These are phyloP conservation scores for Eupeodes luniger DNA, from an alignment of 2,888 invertebrate species.

Conservation along the genomic window DNA sequence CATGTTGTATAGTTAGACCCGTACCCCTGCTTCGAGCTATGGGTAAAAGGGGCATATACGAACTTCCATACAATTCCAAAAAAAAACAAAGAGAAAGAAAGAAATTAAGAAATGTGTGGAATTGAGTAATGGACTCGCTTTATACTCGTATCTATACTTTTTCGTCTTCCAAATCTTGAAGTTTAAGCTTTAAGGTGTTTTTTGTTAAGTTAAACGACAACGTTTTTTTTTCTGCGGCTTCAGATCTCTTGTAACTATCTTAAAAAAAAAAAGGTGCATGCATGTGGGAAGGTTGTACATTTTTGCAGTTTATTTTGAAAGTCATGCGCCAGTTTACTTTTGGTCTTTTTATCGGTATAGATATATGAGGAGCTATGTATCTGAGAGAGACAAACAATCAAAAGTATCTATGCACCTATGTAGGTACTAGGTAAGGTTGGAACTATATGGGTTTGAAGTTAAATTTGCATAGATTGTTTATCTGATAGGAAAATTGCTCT, in stretches of 20 bases:
- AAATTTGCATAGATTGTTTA: slow-evolving; percentile 67
- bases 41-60: slow-evolving; percentile 61
- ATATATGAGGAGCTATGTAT: not conserved
- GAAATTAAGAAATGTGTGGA: slow-evolving; percentile 75
- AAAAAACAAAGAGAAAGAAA: slow-evolving; percentile 33
- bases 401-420: not conserved
- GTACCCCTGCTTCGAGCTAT: slow-evolving; percentile 64
- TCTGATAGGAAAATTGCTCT: slow-evolving; percentile 60
- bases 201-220: slow-evolving; percentile 49
- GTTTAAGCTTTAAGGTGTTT: slow-evolving; percentile 54
- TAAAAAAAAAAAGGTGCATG: slow-evolving; percentile 43
- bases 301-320: slow-evolving; percentile 46
- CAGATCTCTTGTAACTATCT: slow-evolving; percentile 24
- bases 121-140: slow-evolving; percentile 70
- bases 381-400: slow-evolving; percentile 33
- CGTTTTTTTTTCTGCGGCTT: not conserved
- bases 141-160: not conserved
- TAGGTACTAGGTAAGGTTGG: too few species aligned
- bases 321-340: slow-evolving; percentile 36
- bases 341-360: too few species aligned
- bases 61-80: slow-evolving; percentile 21
- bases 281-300: slow-evolving; percentile 73
- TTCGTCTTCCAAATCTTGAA: too few species aligned
- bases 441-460: slow-evolving; percentile 27
- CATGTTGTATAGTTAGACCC: too few species aligned